phyloP scores from a whole-genome alignment of 2,113 vertebrate species.

The Austrofundulus limnaeus region DNA sequence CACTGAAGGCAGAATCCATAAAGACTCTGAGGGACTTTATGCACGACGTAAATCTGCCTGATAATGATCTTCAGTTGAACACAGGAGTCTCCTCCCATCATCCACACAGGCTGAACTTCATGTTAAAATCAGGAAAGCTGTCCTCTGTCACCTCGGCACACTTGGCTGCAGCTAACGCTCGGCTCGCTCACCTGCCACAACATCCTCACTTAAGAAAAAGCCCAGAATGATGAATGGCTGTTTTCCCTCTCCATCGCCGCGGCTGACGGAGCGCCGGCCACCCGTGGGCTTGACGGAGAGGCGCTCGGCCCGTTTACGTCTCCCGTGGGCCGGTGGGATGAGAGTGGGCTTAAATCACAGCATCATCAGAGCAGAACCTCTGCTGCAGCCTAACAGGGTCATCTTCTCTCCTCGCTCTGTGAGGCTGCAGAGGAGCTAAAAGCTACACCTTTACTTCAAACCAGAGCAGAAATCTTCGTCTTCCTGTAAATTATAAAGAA shows the following conservation, averaged over 20 bases:
- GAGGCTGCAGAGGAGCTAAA: constrained; percentile 24
- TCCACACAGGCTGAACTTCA: too few species aligned
- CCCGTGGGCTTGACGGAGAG: constrained; percentile 37
- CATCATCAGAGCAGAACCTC: constrained; percentile 5
- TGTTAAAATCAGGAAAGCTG: constrained; percentile 14
- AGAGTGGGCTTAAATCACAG: constrained; percentile 34
- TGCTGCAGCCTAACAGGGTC: constrained; percentile 41
- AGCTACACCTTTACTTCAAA: too few species aligned
- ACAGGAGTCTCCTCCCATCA: too few species aligned
- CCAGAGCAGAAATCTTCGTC: constrained; percentile 28
- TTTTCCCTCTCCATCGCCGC: constrained; percentile 29
- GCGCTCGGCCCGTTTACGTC: constrained; percentile 49
- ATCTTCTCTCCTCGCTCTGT: constrained; percentile 34
- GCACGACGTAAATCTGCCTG: too few species aligned
- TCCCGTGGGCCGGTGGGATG: constrained; percentile 19
- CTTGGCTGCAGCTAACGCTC: constrained; percentile 13
- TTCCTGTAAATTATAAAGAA: constrained; percentile 23
- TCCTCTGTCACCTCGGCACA: constrained; percentile 26
- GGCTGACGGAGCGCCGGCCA: constrained; percentile 45
- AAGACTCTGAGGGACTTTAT: too few species aligned
- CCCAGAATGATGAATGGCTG: constrained; percentile 43
- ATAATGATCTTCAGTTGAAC: too few species aligned
- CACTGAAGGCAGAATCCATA: too few species aligned
- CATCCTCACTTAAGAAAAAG: constrained; percentile 56
- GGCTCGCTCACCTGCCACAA: constrained; percentile 53